Evolutionary conservation across 2,797 vertebrate genomes (phyloP), one percentile per base, ranked within the genome.

Genomic region (Microctenopoma lineatum): DNA sequence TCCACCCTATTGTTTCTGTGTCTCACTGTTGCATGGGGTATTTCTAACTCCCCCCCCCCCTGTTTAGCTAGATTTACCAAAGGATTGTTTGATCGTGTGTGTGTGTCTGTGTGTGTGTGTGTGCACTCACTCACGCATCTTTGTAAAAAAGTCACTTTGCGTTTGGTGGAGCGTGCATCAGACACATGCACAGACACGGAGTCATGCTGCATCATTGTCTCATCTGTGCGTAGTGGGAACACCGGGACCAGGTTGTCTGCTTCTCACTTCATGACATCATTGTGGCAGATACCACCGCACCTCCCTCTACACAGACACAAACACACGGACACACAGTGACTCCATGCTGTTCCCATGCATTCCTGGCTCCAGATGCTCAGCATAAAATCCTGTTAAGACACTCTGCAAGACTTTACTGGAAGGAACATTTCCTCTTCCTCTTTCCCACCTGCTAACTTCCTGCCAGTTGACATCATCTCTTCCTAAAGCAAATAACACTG

Each of bases 361-460:
- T 86, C 82, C 70, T 79, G 61, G 42, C 60, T 77, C 70, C 87
- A 88, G 81, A 79, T 87, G 75, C 72, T 72, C 18, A 3, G 75
- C 70, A 48, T 73, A 72, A 80, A 80, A 77, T 68, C 73, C 69
- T 42, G 56, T 73, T 58, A 51, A 78, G 7, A 14, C 76, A 72
- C 62, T 42, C 38, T 39, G 46, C 32, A 13, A 73, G 70, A 69
- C 58, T 70, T 83, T 41, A 69, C 60, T 73, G 68, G 66, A 84
- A 78, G 58, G 61, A 46, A 66, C 50, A 50, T 79, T 88, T 86
- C 86, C 81, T 72, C 57, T 85, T 90, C 79, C 81, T 85, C 29
- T 74, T 81, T 57, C 80, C 84, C 84, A 90, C 84, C 88, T 90
- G 85, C 80, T 61, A 75, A 84, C 75, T 80, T 90, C 75, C 84